These are phyloP conservation scores for Dioctria rufipes DNA, from an alignment of 2,888 invertebrate genomes.

Conservation along the genomic window DNA sequence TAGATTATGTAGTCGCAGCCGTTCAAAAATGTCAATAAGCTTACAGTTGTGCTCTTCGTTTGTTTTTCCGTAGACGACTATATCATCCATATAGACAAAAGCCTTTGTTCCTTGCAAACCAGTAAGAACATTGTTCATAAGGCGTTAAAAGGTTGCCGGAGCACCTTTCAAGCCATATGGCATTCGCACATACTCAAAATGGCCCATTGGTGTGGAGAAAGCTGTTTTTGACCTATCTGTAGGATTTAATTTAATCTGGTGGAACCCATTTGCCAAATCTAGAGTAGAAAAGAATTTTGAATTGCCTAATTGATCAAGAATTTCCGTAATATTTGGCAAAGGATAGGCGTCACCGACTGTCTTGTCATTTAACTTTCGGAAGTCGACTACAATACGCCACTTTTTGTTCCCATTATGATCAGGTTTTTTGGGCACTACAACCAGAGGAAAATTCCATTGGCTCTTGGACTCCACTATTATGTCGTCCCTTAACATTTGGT, in stretches of 20 bases:
- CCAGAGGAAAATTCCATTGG: slow-evolving; percentile 55
- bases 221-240: slow-evolving; percentile 66
- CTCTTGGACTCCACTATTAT: neutral
- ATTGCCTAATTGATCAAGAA: slow-evolving; percentile 66
- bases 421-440: slow-evolving; percentile 64
- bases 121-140: slow-evolving; percentile 66
- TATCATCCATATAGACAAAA: slow-evolving; percentile 63
- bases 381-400: slow-evolving; percentile 67
- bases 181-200: slow-evolving; percentile 66
- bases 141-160: slow-evolving; percentile 67
- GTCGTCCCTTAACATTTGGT: neutral
- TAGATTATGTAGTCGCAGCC: too few relatives aligned
- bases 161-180: slow-evolving; percentile 69
- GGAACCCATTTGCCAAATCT: slow-evolving; percentile 68
- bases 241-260: slow-evolving; percentile 65
- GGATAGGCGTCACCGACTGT: slow-evolving; percentile 66
- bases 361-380: slow-evolving; percentile 66
- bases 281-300: slow-evolving; percentile 66
- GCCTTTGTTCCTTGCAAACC: slow-evolving; percentile 63
- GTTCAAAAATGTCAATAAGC: too few relatives aligned
- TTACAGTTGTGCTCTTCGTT: slow-evolving; percentile 62
- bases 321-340: slow-evolving; percentile 66
- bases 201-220: slow-evolving; percentile 65
- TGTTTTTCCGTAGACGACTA: slow-evolving; percentile 63
- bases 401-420: slow-evolving; percentile 63